phyloP scores from a whole-genome alignment of 2,797 vertebrate genomes.

The Sebastes alutus region DNA sequence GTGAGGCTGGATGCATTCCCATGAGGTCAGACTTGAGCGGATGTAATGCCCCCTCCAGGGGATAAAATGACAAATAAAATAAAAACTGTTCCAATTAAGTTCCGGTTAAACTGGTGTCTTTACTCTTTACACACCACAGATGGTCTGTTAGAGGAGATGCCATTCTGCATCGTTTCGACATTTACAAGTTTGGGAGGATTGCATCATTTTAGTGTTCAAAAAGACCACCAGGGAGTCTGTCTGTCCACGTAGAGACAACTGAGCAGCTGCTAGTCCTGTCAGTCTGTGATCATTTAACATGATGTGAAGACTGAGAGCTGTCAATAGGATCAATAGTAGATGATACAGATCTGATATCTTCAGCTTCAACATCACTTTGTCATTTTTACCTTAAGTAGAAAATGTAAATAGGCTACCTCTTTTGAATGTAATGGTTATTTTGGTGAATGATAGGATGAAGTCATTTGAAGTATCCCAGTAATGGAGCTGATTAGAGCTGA shows the following conservation, averaged over 20 bases:
- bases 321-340: too few species aligned
- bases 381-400: neutral
- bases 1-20: neutral
- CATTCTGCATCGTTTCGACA: neutral
- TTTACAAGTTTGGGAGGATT: neutral
- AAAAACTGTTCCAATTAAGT: neutral
- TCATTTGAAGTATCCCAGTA: neutral
- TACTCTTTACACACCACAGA: neutral
- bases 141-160: neutral
- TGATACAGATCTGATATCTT: neutral
- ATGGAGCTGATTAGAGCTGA: neutral
- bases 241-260: too few species aligned
- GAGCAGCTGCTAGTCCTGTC: neutral
- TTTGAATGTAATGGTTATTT: neutral
- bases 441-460: neutral
- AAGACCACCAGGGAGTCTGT: neutral
- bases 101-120: neutral
- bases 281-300: too few species aligned
- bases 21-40: neutral
- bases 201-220: neutral
- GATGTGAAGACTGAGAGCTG: neutral
- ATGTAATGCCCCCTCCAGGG: neutral
- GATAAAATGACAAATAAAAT: neutral
- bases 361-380: neutral
- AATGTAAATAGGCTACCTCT: neutral